Conservation (phyloP, 2,113 vertebrate genomes). For the Pterocles gutturalis region DNA sequence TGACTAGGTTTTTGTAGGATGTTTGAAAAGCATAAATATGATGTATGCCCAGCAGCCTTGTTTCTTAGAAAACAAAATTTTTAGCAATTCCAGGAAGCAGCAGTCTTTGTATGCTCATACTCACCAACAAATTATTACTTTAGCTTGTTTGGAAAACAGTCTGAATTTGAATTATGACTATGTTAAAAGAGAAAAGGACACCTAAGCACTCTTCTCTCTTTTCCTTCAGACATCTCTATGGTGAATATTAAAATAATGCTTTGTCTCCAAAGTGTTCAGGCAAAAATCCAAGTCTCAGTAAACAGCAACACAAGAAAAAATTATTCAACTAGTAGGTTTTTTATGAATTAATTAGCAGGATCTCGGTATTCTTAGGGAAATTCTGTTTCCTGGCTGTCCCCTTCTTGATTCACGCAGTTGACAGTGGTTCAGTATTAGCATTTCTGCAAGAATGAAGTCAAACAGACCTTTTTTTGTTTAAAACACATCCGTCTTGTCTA, state of each 20-base stretch:
- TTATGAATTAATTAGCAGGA: constrained; percentile 55
- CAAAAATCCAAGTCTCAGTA: constrained; percentile 11
- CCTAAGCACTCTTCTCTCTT: neutral
- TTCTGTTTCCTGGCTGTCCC: constrained; percentile 51
- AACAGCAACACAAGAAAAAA: neutral
- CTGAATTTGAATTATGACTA: neutral
- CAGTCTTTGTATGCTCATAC: neutral
- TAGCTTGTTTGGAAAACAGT: neutral
- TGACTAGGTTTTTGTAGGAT: neutral
- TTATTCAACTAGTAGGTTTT: neutral
- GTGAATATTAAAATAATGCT: constrained; percentile 1
- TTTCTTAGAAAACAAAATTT: neutral
- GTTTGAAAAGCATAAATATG: neutral
- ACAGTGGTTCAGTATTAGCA: constrained; percentile 56
- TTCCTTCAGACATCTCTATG: neutral
- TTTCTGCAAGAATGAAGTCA: constrained; percentile 68
- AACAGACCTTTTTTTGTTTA: constrained; percentile 67
- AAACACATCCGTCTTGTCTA: constrained; percentile 67
- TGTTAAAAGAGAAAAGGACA: neutral
- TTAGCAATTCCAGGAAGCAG: constrained; percentile 3
- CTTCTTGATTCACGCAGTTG: constrained; percentile 45
- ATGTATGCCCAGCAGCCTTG: neutral
- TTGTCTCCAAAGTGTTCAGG: constrained; percentile 20
- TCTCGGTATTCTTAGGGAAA: constrained; percentile 62
- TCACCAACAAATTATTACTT: neutral